phyloP scores from a whole-genome alignment of 2,797 vertebrate species.

The Alcedo quadribrachys region DNA sequence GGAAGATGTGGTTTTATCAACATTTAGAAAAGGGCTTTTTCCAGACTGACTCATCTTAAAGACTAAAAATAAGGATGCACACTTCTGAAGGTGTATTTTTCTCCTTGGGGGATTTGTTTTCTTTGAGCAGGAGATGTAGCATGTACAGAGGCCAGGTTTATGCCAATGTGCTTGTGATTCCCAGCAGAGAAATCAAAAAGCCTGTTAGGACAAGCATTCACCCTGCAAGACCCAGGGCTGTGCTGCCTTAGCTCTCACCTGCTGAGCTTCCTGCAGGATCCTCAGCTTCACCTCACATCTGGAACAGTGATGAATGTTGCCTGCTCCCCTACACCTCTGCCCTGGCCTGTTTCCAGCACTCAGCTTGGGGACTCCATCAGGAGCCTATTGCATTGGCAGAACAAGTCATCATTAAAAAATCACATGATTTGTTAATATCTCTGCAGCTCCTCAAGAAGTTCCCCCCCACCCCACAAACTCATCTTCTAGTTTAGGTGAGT shows the following conservation, averaged over 20 bases:
- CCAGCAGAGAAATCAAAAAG: not conserved
- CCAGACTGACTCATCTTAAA: not conserved
- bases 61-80: not conserved
- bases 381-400: not conserved
- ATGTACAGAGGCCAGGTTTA: not conserved
- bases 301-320: not conserved
- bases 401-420: not conserved
- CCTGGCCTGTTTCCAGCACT: not conserved
- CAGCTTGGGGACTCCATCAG: not conserved
- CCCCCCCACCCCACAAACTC: not conserved
- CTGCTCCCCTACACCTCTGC: not conserved
- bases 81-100: not conserved
- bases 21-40: slow-evolving; percentile 1
- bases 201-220: not conserved
- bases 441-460: not conserved
- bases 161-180: not conserved
- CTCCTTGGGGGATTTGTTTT: not conserved
- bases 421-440: not conserved
- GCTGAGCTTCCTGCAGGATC: not conserved
- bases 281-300: not conserved
- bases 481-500: not conserved
- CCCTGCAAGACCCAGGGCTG: not conserved
- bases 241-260: not conserved
- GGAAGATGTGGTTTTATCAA: not conserved
- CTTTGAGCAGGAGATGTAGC: not conserved